These are phyloP conservation scores for Drosophila funebris DNA, from an alignment of 1,140 invertebrate species.

Conservation along the genomic window DNA sequence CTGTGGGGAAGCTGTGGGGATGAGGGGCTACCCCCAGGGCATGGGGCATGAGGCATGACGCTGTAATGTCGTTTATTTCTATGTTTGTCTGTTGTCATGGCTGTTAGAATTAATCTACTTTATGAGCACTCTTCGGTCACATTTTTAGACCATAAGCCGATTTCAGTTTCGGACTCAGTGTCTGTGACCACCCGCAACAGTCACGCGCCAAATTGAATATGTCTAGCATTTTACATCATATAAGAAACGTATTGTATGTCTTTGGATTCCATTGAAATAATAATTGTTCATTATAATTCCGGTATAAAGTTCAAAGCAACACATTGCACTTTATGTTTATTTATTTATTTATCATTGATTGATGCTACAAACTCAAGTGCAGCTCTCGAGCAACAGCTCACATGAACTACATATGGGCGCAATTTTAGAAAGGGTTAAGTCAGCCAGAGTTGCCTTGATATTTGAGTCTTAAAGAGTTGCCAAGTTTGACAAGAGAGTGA, in stretches of 20 bases:
- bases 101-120: conserved; percentile 71
- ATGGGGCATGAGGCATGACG: conserved; percentile 14
- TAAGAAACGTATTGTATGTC: not conserved
- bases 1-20: conserved; percentile 1
- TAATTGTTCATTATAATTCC: conserved; percentile 42
- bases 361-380: conserved; percentile 32
- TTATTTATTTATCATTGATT: conserved; percentile 28
- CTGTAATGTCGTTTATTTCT: conserved; percentile 26
- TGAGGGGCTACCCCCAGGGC: not conserved
- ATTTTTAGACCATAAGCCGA: conserved; percentile 57
- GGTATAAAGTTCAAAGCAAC: conserved; percentile 42
- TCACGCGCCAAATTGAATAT: conserved; percentile 62
- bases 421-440: conserved; percentile 36
- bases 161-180: conserved; percentile 29
- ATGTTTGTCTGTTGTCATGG: conserved; percentile 44
- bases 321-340: not conserved
- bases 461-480: not conserved
- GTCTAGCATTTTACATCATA: conserved; percentile 5
- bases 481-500: conserved; percentile 1
- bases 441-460: conserved; percentile 28
- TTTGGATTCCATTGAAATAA: too few relatives aligned
- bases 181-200: conserved; percentile 62
- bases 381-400: conserved; percentile 8
- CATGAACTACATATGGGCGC: not conserved
- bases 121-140: conserved; percentile 38